Evolutionary conservation across 2,113 vertebrate species (phyloP).

Genomic region (Chaetorhynchus papuensis): DNA sequence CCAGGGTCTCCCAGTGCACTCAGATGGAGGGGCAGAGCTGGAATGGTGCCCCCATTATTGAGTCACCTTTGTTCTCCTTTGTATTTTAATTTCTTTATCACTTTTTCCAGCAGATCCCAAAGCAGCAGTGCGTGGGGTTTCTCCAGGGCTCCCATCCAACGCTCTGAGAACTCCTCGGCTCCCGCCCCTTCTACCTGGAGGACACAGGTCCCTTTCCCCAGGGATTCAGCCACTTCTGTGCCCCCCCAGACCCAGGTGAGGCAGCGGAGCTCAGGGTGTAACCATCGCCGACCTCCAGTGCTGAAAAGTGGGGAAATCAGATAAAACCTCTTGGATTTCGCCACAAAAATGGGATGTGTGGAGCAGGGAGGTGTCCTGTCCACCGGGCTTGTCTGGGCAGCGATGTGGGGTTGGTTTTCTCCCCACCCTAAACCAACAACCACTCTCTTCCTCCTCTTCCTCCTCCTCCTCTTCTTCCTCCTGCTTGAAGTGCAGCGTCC

Average conservation of each 20-base stretch:
- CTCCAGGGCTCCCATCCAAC: not conserved
- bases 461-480: not conserved
- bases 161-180: not conserved
- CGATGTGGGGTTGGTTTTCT: not conserved
- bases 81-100: not conserved
- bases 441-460: not conserved
- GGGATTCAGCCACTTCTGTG: not conserved
- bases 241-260: not conserved
- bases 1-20: not conserved
- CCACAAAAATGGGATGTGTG: not conserved
- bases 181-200: not conserved
- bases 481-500: not conserved
- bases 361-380: not conserved
- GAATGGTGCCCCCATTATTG: not conserved
- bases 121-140: too few species aligned
- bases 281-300: fast-evolving
- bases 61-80: not conserved
- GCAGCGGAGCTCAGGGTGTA: fast-evolving
- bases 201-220: not conserved
- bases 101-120: not conserved
- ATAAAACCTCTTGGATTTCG: not conserved
- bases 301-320: fast-evolving
- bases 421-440: not conserved
- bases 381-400: not conserved
- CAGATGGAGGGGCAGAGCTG: not conserved